A percentile compares a stretch with the other conserved stretches of the same genome.
Evolutionary conservation across 2,113 vertebrate species (phyloP).

Genomic region (Chamaetylas fuelleborni): DNA sequence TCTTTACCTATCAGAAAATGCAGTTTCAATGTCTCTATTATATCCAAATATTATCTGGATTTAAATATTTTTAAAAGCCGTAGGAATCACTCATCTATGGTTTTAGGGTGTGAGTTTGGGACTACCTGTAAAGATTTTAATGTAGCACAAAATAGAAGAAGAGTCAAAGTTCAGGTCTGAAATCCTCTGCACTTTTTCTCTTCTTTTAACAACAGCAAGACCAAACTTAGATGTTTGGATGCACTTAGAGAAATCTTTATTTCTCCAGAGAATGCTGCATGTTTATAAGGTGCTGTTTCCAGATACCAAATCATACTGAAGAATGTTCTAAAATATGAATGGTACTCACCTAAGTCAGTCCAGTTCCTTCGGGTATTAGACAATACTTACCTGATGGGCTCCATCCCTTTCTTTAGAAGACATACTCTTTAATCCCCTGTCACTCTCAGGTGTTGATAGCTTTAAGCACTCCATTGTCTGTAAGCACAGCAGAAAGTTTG

Average conservation of each 20-base stretch:
- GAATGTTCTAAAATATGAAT: background rate
- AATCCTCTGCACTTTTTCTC: background rate
- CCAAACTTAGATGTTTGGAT: background rate
- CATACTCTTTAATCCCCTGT: background rate
- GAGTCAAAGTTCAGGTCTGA: background rate
- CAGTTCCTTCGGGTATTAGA: background rate
- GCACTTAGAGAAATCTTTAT: background rate
- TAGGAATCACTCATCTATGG: background rate
- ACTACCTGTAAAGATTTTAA: background rate
- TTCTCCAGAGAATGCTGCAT: background rate
- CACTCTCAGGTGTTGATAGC: background rate
- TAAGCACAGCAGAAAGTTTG: background rate
- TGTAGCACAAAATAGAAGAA: background rate
- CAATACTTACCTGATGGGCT: background rate
- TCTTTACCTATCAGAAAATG: background rate
- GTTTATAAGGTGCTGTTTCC: background rate
- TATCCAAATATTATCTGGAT: background rate
- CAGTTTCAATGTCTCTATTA: background rate
- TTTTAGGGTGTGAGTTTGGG: background rate
- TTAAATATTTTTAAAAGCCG: background rate
- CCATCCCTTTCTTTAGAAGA: background rate
- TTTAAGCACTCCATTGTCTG: background rate
- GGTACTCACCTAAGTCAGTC: background rate
- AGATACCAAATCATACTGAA: background rate
- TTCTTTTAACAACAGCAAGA: background rate